phyloP scores from a whole-genome alignment of 2,888 invertebrate genomes.

The Drosophila flavopinicola region DNA sequence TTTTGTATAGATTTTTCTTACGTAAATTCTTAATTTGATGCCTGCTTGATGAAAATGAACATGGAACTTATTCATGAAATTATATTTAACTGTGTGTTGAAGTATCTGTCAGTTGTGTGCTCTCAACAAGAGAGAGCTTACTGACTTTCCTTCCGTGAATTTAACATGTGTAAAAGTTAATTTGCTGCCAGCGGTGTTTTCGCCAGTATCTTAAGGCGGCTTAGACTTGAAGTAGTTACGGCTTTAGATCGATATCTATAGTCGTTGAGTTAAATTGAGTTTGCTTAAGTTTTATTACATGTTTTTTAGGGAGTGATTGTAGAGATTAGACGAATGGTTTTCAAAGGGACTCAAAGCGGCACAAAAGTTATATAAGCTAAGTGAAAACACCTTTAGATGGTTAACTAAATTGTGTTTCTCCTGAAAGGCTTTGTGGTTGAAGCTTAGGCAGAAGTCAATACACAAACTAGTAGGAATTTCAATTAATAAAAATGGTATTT shows the following conservation, averaged over 20 bases:
- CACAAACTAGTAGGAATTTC: too few species aligned
- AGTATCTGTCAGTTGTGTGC: background rate
- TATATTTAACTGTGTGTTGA: too few species aligned
- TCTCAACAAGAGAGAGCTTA: background rate
- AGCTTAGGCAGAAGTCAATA: too few species aligned
- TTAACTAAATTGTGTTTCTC: conserved; percentile 11
- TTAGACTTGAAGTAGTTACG: conserved; percentile 36
- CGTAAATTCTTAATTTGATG: too few species aligned
- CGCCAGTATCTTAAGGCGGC: conserved; percentile 28
- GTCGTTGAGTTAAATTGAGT: conserved; percentile 50
- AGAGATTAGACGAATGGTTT: conserved; percentile 29
- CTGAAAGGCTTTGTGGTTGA: too few species aligned
- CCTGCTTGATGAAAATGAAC: too few species aligned
- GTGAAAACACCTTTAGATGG: conserved; percentile 8
- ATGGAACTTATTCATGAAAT: too few species aligned
- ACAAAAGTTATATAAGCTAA: conserved; percentile 3
- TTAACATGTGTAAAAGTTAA: conserved; percentile 34
- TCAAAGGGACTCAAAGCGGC: conserved; percentile 4
- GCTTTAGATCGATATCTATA: conserved; percentile 47
- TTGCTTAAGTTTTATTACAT: conserved; percentile 50
- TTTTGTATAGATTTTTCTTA: too few species aligned
- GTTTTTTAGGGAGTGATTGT: conserved; percentile 30
- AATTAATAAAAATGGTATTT: too few species aligned
- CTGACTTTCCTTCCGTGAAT: background rate
- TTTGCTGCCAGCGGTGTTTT: conserved; percentile 20